phyloP scores from a whole-genome alignment of 2,797 vertebrate species.

The Lophius americanus region DNA sequence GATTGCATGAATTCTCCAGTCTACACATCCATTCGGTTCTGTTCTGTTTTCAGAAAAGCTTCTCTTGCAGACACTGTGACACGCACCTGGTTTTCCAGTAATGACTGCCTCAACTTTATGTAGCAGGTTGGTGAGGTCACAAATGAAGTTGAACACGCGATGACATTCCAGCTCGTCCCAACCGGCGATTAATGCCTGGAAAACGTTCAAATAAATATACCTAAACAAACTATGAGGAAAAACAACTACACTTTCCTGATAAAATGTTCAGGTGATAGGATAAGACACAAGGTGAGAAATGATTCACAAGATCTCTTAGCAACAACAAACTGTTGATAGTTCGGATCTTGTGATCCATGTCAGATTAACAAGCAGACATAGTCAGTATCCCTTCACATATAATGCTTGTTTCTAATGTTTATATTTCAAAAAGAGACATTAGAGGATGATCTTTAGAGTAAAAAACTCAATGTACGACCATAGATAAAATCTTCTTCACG shows the following conservation, averaged over 20 bases:
- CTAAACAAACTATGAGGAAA: neutral
- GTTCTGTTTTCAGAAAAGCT: neutral
- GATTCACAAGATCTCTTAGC: neutral
- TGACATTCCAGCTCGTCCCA: constrained; percentile 92
- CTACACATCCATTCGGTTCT: neutral
- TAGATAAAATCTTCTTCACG: no score
- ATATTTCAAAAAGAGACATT: no score
- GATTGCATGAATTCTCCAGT: neutral
- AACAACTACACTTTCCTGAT: neutral
- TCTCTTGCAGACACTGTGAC: neutral
- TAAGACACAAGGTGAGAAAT: neutral
- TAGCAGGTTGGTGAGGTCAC: constrained; percentile 82
- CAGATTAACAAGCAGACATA: no score
- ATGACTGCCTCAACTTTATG: constrained; percentile 82
- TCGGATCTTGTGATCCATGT: no score
- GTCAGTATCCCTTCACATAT: no score
- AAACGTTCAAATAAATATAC: constrained; percentile 4
- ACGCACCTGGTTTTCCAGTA: constrained; percentile 83
- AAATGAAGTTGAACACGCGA: constrained; percentile 88
- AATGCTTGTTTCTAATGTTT: no score
- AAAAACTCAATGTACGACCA: no score
- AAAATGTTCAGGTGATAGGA: neutral
- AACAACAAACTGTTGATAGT: neutral
- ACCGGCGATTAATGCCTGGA: constrained; percentile 89
- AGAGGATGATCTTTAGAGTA: no score